phyloP scores from a whole-genome alignment of 2,797 vertebrate species.

The Clarias fuscus region DNA sequence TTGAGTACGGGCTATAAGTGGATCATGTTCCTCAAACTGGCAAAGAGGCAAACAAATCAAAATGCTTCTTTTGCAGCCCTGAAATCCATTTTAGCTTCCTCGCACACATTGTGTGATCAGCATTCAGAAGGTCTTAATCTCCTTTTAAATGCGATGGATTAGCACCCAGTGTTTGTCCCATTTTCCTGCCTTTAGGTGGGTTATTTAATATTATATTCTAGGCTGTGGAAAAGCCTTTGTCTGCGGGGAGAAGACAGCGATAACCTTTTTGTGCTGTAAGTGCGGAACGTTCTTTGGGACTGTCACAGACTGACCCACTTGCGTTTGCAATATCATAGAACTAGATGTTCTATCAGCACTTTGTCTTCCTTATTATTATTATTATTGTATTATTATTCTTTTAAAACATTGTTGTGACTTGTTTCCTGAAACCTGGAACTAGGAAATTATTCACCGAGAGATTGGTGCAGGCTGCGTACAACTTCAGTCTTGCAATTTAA shows the following conservation, averaged over 20 bases:
- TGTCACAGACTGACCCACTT: constrained; percentile 12
- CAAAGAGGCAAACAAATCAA: constrained; percentile 49
- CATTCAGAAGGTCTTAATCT: constrained; percentile 57
- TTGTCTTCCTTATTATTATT: background rate
- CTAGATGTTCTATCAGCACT: background rate
- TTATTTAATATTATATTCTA: constrained; percentile 36
- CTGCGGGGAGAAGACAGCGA: background rate
- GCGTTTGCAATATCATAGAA: background rate
- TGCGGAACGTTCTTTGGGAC: background rate
- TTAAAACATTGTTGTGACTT: background rate
- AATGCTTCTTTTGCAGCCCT: constrained; percentile 52
- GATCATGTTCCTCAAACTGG: constrained; percentile 43
- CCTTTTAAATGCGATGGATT: constrained; percentile 55
- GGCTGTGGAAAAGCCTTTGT: constrained; percentile 12
- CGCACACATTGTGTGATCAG: constrained; percentile 39
- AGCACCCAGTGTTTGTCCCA: constrained; percentile 52
- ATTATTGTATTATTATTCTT: no score
- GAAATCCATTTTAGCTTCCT: constrained; percentile 54
- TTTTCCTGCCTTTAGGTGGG: constrained; percentile 55
- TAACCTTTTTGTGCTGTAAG: constrained; percentile 8
- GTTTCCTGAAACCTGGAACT: background rate
- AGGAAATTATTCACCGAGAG: background rate
- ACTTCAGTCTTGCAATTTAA: background rate
- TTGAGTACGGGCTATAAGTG: constrained; percentile 2
- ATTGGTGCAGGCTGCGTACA: background rate